Conservation (phyloP, 2,797 vertebrate genomes). For the Notamacropus eugenii region DNA sequence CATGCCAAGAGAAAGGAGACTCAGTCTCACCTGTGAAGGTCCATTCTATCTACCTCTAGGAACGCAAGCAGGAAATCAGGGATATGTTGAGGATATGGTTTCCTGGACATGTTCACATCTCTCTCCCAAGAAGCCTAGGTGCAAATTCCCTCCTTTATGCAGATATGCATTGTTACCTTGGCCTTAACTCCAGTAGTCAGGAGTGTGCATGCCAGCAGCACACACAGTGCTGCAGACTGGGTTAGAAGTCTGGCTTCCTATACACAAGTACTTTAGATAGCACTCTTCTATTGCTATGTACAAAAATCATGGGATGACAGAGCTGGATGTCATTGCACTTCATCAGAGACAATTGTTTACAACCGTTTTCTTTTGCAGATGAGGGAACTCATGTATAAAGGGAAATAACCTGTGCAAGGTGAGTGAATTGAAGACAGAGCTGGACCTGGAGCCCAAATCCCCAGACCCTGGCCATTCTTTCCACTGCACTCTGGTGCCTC, state of each 20-base stretch:
- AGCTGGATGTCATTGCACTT: background rate
- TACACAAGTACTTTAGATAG: conserved; percentile 40
- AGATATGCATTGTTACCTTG: background rate
- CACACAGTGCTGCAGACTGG: background rate
- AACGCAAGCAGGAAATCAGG: background rate
- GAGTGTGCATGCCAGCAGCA: background rate
- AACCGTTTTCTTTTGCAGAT: background rate
- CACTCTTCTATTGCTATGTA: conserved; percentile 40
- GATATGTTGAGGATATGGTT: background rate
- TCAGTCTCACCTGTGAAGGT: background rate
- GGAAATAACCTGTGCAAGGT: background rate
- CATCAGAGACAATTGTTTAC: background rate
- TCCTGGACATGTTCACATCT: background rate
- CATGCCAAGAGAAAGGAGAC: background rate
- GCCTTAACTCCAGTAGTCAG: background rate
- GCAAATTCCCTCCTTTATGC: background rate
- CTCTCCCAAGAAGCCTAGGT: background rate
- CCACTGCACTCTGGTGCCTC: background rate
- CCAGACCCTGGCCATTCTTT: background rate
- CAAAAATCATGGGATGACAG: background rate
- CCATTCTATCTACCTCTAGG: background rate
- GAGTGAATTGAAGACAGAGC: background rate
- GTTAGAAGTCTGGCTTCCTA: conserved; percentile 1
- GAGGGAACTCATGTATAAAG: background rate
- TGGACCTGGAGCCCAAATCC: background rate